Conservation (phyloP, 30 jellyfish, hydroid and myxozoan genomes). For the Aurelia sp. region DNA sequence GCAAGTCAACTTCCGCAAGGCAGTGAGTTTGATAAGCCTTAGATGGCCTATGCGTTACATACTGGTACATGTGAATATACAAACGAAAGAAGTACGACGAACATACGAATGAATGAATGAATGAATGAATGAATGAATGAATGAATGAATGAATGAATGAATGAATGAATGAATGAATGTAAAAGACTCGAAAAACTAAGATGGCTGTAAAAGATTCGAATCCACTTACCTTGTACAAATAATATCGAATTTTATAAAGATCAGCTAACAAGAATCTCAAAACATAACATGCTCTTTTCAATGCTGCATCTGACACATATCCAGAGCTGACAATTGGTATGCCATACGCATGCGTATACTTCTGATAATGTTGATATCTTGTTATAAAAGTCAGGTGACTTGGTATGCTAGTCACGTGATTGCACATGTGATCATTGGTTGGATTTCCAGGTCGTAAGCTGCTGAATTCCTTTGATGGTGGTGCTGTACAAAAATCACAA, state of each 20-base stretch:
- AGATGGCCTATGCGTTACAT: no score
- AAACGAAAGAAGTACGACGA: no score
- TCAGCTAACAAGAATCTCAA: conserved; percentile 76
- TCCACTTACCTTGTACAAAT: conserved; percentile 64
- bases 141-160: no score
- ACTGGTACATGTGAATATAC: no score
- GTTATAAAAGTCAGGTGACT: conserved; percentile 70
- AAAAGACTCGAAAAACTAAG: no score
- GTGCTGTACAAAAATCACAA: no score
- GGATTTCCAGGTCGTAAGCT: conserved; percentile 66
- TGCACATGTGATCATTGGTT: conserved; percentile 63
- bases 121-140: no score
- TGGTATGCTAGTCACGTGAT: conserved; percentile 60
- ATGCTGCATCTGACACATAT: conserved; percentile 69
- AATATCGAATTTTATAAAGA: conserved; percentile 32
- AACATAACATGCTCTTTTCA: conserved; percentile 81
- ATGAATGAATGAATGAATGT: no score
- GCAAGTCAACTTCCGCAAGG: no score
- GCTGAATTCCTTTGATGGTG: conserved; percentile 1
- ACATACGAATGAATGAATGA: no score
- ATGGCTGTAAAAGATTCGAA: no score
- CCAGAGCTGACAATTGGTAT: conserved; percentile 74
- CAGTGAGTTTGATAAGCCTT: no score
- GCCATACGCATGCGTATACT: conserved; percentile 88
- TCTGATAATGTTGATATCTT: conserved; percentile 50